Base-by-base conservation (phyloP, 2,113 vertebrate genomes). In the Ptychochromis oligacanthus region DNA sequence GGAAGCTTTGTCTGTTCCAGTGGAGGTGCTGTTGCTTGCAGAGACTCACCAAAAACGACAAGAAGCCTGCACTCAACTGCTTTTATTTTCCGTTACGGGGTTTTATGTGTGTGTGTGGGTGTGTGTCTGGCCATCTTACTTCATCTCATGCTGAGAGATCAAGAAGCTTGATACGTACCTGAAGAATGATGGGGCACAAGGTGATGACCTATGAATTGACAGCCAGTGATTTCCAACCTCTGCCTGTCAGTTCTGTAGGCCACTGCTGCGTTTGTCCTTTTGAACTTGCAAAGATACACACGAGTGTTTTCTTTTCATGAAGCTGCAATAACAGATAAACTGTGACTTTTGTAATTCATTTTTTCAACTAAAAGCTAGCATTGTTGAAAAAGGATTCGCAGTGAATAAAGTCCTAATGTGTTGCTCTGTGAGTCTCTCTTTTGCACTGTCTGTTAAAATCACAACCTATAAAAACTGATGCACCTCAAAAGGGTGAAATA, bases 171-270 rank as follows among this genome's bases (percentile, higher is more conserved):
- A 0, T 26, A 12, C 10, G 28, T 54, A 15, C 15, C 49, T 22
- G 80, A n/a, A 15, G 75, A 67, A 26, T 49, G 18, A 58, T 90
- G 91, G 94, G 93, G 15, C 79, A 88, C 93, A 88, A 94, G 94
- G 93, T 89, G 90, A 96, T 96, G 96, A 96, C 96, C 96, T 96
- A 96, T 96, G 95, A 96, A 96, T 96, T 96, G 96, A 96, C 96
- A 96, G 96, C 95, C 95, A 96, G 94, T 95, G 81, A 87, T 86
- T 88, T 90, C 76, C 52, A 87, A 64, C 70, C 36, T 85, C 95
- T 96, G 95, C 95, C 96, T 96, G 96, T 96, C 96, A 96, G 95
- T 96, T 96, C 93, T 96, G 95, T 96, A 96, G 96, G 96, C 95
- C 96, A 96, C 95, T 95, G 94, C 91, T 61, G 91, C 82, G 94